Conservation (phyloP, 2,797 vertebrate genomes). For the Phrynocephalus forsythii region DNA sequence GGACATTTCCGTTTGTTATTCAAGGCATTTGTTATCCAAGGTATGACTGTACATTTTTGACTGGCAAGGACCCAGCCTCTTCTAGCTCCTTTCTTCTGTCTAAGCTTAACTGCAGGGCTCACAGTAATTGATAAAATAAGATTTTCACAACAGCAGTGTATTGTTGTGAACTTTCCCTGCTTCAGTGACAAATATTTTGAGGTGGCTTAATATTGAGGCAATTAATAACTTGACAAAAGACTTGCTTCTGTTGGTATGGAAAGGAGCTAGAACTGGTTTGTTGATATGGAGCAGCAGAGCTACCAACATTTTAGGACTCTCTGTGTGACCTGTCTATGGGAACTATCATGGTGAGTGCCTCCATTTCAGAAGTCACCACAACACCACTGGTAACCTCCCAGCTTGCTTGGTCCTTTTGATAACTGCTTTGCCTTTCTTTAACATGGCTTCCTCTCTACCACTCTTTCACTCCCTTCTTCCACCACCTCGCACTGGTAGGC, state of each 20-base stretch:
- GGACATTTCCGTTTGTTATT: neutral
- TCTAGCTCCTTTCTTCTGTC: neutral
- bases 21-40: neutral
- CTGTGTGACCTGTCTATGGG: neutral
- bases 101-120: neutral
- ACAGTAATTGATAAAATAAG: neutral
- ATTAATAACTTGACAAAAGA: neutral
- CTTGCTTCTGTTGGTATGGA: neutral
- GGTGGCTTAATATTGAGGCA: neutral
- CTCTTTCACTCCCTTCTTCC: neutral
- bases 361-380: neutral
- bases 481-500: neutral
- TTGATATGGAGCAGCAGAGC: neutral
- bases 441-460: slow-evolving; percentile 1
- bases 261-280: neutral
- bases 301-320: neutral
- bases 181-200: neutral
- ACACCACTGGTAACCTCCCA: neutral
- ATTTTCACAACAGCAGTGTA: neutral
- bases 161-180: neutral
- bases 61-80: neutral
- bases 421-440: slow-evolving; percentile 57
- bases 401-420: slow-evolving; percentile 25
- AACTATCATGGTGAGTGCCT: neutral
- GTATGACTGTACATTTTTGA: neutral